These are phyloP conservation scores for Plebejus melissa DNA, from an alignment of 2,888 invertebrate genomes.

Conservation along the genomic window DNA sequence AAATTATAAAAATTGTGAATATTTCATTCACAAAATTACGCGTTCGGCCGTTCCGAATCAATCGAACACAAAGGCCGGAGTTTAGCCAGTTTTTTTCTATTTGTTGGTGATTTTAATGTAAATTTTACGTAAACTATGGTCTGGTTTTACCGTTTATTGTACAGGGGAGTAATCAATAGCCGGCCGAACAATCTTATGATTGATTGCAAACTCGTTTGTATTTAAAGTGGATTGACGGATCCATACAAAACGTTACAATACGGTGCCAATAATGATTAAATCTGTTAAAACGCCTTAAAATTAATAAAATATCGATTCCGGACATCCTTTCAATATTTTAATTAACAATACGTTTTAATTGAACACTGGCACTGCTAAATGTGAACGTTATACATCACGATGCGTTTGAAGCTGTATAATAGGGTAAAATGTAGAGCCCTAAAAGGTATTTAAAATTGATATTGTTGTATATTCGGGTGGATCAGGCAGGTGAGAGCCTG, in stretches of 20 bases:
- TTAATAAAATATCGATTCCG: constrained; percentile 4
- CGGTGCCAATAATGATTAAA: constrained; percentile 50
- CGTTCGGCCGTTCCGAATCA: constrained; percentile 78
- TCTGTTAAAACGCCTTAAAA: constrained; percentile 39
- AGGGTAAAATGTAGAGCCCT: background rate
- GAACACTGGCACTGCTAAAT: constrained; percentile 22
- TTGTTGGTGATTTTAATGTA: constrained; percentile 73
- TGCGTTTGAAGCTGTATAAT: background rate
- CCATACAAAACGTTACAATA: constrained; percentile 44
- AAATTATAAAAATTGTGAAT: constrained; percentile 76
- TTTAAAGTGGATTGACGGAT: constrained; percentile 55
- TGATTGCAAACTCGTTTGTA: constrained; percentile 75
- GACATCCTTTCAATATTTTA: background rate
- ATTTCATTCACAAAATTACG: constrained; percentile 73
- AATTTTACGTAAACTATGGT: constrained; percentile 69
- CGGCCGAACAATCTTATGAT: constrained; percentile 73
- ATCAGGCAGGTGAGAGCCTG: constrained; percentile 68
- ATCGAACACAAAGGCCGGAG: constrained; percentile 70
- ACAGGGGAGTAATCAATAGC: constrained; percentile 63
- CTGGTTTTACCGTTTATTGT: constrained; percentile 51
- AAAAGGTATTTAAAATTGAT: constrained; percentile 45
- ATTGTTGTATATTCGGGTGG: constrained; percentile 48
- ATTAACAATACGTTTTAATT: constrained; percentile 35
- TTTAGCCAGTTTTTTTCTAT: constrained; percentile 68
- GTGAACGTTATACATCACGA: background rate